Conservation (phyloP, 2,797 vertebrate genomes). For the Pygocentrus nattereri region DNA sequence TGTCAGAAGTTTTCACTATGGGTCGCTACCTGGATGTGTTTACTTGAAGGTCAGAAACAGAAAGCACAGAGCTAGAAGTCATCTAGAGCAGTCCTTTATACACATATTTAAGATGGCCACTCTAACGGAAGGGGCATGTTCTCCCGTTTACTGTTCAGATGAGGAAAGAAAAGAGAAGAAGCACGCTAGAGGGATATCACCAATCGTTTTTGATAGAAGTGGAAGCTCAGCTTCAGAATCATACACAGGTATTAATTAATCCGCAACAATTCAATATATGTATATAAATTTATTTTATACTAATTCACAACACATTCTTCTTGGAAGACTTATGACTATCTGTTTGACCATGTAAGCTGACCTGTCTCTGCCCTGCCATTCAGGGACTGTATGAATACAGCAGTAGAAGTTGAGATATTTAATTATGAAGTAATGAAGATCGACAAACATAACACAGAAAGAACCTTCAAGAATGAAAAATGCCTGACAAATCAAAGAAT, state of each 20-base stretch:
- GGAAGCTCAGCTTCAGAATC: conserved; percentile 91
- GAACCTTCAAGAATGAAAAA: no score
- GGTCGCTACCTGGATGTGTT: conserved; percentile 57
- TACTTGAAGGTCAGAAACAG: conserved; percentile 22
- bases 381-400: background rate
- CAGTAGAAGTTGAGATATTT: conserved; percentile 8
- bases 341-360: conserved; percentile 50
- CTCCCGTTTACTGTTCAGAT: conserved; percentile 76
- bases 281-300: conserved; percentile 29
- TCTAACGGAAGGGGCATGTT: conserved; percentile 64
- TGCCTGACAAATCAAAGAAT: background rate
- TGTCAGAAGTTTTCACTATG: conserved; percentile 57
- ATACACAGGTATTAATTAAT: conserved; percentile 84
- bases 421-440: background rate
- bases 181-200: conserved; percentile 88
- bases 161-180: conserved; percentile 89
- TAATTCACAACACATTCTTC: conserved; percentile 27
- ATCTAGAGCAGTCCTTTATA: conserved; percentile 52
- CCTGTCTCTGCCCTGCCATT: conserved; percentile 54
- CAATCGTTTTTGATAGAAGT: conserved; percentile 91
- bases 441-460: background rate
- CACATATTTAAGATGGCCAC: conserved; percentile 34
- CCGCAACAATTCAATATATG: conserved; percentile 50
- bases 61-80: conserved; percentile 38
- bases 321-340: conserved; percentile 37